A percentile compares a stretch with the other conserved stretches of the same genome.
Conservation (phyloP, 2,113 vertebrate genomes). For the Varanus komodoensis region DNA sequence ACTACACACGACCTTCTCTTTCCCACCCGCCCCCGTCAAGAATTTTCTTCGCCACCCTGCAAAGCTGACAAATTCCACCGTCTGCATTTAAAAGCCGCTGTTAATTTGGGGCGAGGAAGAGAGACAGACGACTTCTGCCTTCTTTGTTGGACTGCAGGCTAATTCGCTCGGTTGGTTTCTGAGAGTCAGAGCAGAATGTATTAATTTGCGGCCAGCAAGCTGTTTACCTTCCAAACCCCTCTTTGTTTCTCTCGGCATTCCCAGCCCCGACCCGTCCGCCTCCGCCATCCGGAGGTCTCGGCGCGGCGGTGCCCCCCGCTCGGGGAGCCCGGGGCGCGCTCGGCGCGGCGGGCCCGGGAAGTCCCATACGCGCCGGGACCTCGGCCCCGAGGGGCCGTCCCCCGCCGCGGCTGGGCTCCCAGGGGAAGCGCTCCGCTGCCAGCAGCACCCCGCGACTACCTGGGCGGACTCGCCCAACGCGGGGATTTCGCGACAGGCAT, state of each 20-base stretch:
- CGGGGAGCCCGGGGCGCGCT: constrained; percentile 26
- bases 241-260: background rate
- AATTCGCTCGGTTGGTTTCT: constrained; percentile 60
- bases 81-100: background rate
- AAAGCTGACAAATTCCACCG: background rate
- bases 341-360: constrained; percentile 55
- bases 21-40: background rate
- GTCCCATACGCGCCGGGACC: too few relatives aligned
- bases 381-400: too few relatives aligned
- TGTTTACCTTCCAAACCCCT: constrained; percentile 47
- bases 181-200: constrained; percentile 70
- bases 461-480: background rate
- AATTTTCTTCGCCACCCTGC: background rate
- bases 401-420: constrained; percentile 68
- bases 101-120: background rate
- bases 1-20: background rate
- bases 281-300: background rate
- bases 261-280: background rate
- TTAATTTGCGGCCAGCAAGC: constrained; percentile 71
- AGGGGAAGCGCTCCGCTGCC: background rate
- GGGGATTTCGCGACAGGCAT: background rate
- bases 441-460: background rate
- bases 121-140: background rate
- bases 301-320: constrained; percentile 4
- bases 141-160: constrained; percentile 63